Evolutionary conservation across 2,113 vertebrate genomes (phyloP), one percentile per base, ranked within the genome.

Genomic region (Triplophysa tibetana): DNA sequence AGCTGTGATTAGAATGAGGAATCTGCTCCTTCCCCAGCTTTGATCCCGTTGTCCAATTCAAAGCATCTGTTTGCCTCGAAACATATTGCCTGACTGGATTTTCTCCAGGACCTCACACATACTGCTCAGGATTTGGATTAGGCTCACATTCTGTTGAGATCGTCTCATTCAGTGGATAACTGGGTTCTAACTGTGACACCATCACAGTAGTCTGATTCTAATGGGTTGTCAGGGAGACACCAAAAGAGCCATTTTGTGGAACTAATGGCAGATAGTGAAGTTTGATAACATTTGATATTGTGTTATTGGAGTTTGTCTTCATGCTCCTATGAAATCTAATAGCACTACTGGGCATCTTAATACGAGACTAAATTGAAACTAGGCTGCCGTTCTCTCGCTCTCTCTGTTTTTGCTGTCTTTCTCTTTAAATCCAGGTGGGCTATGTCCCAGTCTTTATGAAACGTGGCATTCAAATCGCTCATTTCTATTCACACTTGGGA

Each of bases 61-160:
- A 77, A 77, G 78, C 78, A 81, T 81, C 74, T 78, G 82, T 78
- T 74, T 73, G 79, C 2, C 73, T 63, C 58, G 26, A 62, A 74
- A 48, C 23, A 43, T 73, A 81, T 43, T 68, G 74, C 54, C 41
- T 17, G 52, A 58, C n/a, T 75, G 45, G 62, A 77, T 68, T 14
- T 67, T 60, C 67, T 83, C 79, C 74, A 84, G 72, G 48, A 73
- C 26, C 60, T 60, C 74, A 54, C 62, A 66, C 48, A 65, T 21
- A 64, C 26, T 16, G 13, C 68, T 52, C 41, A 61, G 62, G 7
- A 77, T 70, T 45, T 67, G 38, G 60, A 41, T 58, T 26, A 23
- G 66, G 58, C 24, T 38, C 50, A 70, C 26, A 56, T 70, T 56
- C 54, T 60, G 54, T 16, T 43, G 29, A 13, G 58, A 41, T 23